A percentile compares a stretch with the other conserved stretches of the same genome.
These are phyloP conservation scores for Clinocottus analis DNA, from an alignment of 2,113 vertebrate genomes.

Conservation along the genomic window DNA sequence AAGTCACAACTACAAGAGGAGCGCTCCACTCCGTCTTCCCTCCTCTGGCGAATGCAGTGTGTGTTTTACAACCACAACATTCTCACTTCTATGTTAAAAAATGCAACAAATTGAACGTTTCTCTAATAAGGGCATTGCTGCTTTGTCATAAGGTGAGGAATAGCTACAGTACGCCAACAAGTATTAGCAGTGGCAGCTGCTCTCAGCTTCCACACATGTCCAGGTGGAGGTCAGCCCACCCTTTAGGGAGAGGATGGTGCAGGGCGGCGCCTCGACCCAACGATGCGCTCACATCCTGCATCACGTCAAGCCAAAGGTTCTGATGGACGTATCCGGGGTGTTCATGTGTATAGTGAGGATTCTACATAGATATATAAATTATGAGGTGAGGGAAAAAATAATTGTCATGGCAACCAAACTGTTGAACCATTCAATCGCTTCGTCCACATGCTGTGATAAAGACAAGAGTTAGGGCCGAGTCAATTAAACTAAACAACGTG, in stretches of 20 bases:
- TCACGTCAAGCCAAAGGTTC: constrained; percentile 93
- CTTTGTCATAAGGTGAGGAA: background rate
- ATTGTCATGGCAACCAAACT: constrained; percentile 87
- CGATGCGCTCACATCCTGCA: constrained; percentile 85
- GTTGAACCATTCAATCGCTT: constrained; percentile 87
- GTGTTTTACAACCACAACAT: background rate
- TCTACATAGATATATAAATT: constrained; percentile 83
- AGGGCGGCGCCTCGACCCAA: constrained; percentile 68
- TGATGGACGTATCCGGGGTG: constrained; percentile 80
- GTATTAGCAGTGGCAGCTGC: constrained; percentile 8
- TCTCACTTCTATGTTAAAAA: background rate
- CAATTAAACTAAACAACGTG: background rate
- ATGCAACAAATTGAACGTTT: background rate
- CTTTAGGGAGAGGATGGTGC: constrained; percentile 38
- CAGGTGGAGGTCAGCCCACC: constrained; percentile 64
- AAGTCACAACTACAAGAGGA: background rate
- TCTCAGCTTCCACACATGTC: constrained; percentile 41
- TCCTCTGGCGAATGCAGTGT: background rate
- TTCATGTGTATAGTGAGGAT: constrained; percentile 82
- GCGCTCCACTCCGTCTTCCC: background rate
- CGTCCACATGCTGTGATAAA: constrained; percentile 78
- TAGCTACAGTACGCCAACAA: background rate
- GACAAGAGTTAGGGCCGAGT: constrained; percentile 11
- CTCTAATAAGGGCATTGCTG: background rate
- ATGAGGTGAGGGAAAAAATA: constrained; percentile 64